Evolutionary conservation across 2,113 vertebrate genomes (phyloP).

Genomic region (Festucalex cinctus): DNA sequence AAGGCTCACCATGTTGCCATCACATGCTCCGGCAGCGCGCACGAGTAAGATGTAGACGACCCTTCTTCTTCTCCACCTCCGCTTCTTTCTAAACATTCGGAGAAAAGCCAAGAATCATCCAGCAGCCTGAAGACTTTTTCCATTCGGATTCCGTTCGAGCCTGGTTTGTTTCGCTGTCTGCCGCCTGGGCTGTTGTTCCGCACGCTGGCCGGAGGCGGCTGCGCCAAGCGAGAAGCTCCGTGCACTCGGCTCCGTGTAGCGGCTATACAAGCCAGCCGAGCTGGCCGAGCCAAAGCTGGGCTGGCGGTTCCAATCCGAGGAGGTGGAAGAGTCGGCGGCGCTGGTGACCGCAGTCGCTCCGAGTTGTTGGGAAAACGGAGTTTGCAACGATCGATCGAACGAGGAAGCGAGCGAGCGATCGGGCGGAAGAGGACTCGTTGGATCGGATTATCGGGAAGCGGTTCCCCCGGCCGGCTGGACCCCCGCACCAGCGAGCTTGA

Average conservation of each 20-base stretch:
- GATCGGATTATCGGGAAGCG: constrained; percentile 1
- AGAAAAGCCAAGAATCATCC: not conserved
- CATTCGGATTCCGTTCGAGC: not conserved
- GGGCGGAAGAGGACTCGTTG: not conserved
- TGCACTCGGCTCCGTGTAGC: constrained; percentile 1
- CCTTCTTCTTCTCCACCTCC: constrained; percentile 17
- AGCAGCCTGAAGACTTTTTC: constrained; percentile 18
- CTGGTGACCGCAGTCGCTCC: not conserved
- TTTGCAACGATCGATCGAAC: not conserved
- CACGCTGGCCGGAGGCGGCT: not conserved
- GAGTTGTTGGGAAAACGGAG: not conserved
- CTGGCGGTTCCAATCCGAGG: not conserved
- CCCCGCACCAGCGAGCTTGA: constrained; percentile 27
- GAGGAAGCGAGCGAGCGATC: not conserved
- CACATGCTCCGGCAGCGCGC: constrained; percentile 53
- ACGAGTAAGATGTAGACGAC: constrained; percentile 58
- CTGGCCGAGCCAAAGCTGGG: not conserved
- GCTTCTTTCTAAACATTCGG: constrained; percentile 43
- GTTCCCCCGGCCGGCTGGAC: not conserved
- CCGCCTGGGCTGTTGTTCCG: not conserved
- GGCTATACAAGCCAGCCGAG: constrained; percentile 1
- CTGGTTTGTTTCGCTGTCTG: not conserved
- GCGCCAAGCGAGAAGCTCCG: constrained; percentile 2
- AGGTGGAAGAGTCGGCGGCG: not conserved
- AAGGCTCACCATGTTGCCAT: constrained; percentile 61